A percentile compares a stretch with the other conserved stretches of the same genome.
These are phyloP conservation scores for Chamaedrilus cognettii DNA, from an alignment of 2,888 invertebrate genomes.

Conservation along the genomic window DNA sequence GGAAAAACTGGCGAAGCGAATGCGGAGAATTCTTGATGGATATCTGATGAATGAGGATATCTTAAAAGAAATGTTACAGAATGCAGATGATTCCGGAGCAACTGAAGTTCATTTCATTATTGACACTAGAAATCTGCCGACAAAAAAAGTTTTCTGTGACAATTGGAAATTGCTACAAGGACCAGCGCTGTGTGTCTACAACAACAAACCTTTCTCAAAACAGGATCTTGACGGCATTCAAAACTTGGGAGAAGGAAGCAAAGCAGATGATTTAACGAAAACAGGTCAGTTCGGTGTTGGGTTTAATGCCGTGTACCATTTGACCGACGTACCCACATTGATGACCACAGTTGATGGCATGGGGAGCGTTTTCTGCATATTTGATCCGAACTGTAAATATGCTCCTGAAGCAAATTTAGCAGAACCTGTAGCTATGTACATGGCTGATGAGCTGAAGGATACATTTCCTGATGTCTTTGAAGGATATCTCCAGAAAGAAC, in stretches of 20 bases:
- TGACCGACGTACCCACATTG: conserved; percentile 56
- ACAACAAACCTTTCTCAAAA: conserved; percentile 50
- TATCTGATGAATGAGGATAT: conserved; percentile 49
- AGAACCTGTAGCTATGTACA: conserved; percentile 39
- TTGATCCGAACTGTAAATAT: conserved; percentile 49
- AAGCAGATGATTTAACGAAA: conserved; percentile 47
- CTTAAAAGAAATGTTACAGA: conserved; percentile 51
- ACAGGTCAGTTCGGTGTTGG: conserved; percentile 56
- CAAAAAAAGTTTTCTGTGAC: conserved; percentile 40
- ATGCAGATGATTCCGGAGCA: conserved; percentile 43
- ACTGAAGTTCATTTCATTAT: conserved; percentile 49
- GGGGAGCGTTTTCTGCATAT: conserved; percentile 47
- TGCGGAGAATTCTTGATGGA: conserved; percentile 45
- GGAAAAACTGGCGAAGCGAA: conserved; percentile 47
- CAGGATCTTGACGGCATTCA: conserved; percentile 51
- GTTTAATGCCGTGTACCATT: conserved; percentile 55
- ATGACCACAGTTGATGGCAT: conserved; percentile 41
- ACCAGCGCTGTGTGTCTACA: conserved; percentile 54
- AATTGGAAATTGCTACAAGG: conserved; percentile 48
- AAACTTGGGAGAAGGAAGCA: conserved; percentile 52
- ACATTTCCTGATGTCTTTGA: conserved; percentile 41
- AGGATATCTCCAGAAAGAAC: conserved; percentile 44
- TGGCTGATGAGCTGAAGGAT: conserved; percentile 31
- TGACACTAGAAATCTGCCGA: conserved; percentile 42
- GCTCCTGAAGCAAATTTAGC: conserved; percentile 39